Conservation (phyloP, 2,113 vertebrate species). For the Collichthys lucidus region DNA sequence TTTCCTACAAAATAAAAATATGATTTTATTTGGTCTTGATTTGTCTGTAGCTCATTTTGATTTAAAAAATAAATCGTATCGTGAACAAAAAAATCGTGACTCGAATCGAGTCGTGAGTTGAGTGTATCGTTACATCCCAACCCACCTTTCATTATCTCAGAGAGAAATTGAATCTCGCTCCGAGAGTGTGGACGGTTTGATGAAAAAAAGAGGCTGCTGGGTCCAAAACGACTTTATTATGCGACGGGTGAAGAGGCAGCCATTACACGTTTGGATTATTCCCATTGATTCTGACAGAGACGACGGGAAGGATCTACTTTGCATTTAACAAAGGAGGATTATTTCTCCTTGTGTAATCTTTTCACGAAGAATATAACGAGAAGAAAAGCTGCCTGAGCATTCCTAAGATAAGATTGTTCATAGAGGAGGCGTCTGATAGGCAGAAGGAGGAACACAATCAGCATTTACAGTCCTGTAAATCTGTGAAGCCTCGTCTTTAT, state of each 20-base stretch:
- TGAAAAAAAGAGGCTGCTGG: conserved; percentile 32
- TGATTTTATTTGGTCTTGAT: no score
- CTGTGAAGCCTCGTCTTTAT: no score
- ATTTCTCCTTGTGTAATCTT: not conserved
- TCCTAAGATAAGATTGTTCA: not conserved
- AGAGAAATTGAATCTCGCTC: not conserved
- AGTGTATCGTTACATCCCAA: no score
- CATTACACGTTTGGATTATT: conserved; percentile 32
- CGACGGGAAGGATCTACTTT: not conserved
- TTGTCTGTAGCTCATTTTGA: no score
- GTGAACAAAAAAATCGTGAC: no score
- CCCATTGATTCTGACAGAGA: conserved; percentile 21
- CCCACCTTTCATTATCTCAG: conserved; percentile 5
- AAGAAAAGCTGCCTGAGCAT: not conserved
- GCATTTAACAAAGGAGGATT: not conserved
- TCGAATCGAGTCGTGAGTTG: no score
- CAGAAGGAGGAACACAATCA: not conserved
- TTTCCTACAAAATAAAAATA: no score
- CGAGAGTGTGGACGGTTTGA: not conserved
- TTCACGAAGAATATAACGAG: no score
- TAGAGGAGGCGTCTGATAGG: no score
- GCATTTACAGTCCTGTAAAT: not conserved
- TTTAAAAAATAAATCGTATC: no score
- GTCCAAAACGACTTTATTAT: conserved; percentile 28
- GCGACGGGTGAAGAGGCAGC: not conserved